These are phyloP conservation scores for Phrynocephalus forsythii DNA, from an alignment of 2,797 vertebrate species.

Conservation along the genomic window DNA sequence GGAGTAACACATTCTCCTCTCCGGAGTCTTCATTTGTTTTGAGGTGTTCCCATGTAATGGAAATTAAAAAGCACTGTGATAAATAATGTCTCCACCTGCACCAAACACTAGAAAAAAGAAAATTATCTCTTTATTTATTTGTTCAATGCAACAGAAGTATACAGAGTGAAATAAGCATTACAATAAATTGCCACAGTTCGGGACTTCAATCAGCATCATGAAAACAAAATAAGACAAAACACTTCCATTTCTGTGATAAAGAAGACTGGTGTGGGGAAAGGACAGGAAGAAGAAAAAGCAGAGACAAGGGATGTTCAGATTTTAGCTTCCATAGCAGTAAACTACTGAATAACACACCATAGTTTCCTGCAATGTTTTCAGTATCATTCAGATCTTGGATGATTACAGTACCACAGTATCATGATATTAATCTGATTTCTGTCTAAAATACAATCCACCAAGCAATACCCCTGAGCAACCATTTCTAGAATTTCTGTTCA, in stretches of 20 bases:
- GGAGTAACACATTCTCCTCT: background rate
- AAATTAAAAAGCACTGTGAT: conserved; percentile 20
- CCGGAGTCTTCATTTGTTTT: background rate
- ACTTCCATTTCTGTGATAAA: conserved; percentile 30
- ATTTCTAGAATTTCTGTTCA: background rate
- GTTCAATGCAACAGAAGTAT: conserved; percentile 37
- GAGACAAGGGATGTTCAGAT: conserved; percentile 38
- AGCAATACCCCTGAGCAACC: background rate
- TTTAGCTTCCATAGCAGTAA: conserved; percentile 27
- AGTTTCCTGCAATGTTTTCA: conserved; percentile 34
- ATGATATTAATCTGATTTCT: background rate
- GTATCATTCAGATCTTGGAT: conserved; percentile 25
- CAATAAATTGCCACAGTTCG: conserved; percentile 33
- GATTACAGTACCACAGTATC: background rate
- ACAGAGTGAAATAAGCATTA: conserved; percentile 30
- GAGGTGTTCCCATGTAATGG: conserved; percentile 11
- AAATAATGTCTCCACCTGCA: background rate
- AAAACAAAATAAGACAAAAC: conserved; percentile 32
- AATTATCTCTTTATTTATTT: background rate
- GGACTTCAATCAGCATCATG: conserved; percentile 39
- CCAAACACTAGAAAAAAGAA: background rate
- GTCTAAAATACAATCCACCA: background rate
- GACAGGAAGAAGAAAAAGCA: background rate
- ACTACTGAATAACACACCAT: conserved; percentile 24
- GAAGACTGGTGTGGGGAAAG: conserved; percentile 22